Percentiles rank a stretch among this genome's conserved stretches.
Conservation (phyloP, 2,888 invertebrate genomes). For the Philhelius pedissequus region DNA sequence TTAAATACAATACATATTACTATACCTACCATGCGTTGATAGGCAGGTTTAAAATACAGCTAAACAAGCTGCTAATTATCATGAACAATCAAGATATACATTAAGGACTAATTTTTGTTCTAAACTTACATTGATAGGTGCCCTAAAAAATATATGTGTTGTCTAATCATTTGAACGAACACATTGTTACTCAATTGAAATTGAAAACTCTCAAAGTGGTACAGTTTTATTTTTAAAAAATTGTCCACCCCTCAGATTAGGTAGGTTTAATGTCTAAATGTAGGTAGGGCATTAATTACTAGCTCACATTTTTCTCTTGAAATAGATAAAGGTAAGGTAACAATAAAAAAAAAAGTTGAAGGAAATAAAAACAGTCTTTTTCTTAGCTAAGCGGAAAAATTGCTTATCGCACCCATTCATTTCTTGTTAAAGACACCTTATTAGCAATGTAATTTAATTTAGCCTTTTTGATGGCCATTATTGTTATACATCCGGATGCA, state of each 20-base stretch:
- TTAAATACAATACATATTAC: too few species aligned
- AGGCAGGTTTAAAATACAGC: too few species aligned
- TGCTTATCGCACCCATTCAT: constrained; percentile 58
- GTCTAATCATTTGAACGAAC: background rate
- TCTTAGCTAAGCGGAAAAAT: constrained; percentile 59
- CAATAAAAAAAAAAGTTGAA: background rate
- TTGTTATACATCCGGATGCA: constrained; percentile 64
- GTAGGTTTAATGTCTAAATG: background rate
- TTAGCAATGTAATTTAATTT: constrained; percentile 47
- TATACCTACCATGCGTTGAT: too few species aligned
- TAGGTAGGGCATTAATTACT: background rate
- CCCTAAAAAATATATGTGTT: background rate
- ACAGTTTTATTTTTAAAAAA: background rate
- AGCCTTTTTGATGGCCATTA: constrained; percentile 47
- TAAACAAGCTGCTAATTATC: background rate
- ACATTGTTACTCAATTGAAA: background rate
- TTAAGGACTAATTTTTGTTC: background rate
- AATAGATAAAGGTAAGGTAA: background rate
- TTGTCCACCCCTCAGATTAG: background rate
- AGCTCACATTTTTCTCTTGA: background rate
- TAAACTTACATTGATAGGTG: background rate
- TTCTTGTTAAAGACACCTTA: constrained; percentile 50
- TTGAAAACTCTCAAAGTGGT: background rate
- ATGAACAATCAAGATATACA: background rate
- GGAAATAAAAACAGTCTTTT: background rate